Conservation (phyloP, 2,888 invertebrate genomes). For the Tridacna gigas region DNA sequence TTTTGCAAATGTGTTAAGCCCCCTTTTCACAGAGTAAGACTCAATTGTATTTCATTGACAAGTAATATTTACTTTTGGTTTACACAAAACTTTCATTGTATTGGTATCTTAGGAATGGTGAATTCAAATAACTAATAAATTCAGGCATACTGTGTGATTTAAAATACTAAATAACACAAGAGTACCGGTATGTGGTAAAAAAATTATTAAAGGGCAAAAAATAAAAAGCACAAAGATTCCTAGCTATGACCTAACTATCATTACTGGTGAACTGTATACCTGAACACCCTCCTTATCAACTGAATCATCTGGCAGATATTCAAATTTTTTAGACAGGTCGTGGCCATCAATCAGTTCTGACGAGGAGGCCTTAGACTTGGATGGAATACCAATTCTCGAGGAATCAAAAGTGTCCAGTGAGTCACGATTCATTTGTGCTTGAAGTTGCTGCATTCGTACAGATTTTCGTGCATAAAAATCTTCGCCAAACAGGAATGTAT, state of each 20-base stretch:
- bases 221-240: too few relatives aligned
- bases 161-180: too few relatives aligned
- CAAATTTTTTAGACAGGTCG: constrained; percentile 89
- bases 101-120: too few relatives aligned
- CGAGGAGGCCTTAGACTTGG: constrained; percentile 68
- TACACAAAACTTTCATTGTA: too few relatives aligned
- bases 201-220: too few relatives aligned
- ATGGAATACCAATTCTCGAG: constrained; percentile 63
- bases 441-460: constrained; percentile 72
- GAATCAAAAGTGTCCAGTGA: constrained; percentile 46
- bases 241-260: background rate
- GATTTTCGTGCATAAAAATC: constrained; percentile 78
- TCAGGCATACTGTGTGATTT: too few relatives aligned
- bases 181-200: too few relatives aligned
- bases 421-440: constrained; percentile 66
- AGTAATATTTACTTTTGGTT: too few relatives aligned
- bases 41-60: too few relatives aligned
- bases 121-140: too few relatives aligned
- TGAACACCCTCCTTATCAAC: constrained; percentile 38
- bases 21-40: too few relatives aligned
- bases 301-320: constrained; percentile 78
- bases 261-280: constrained; percentile 22
- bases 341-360: constrained; percentile 66
- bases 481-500: constrained; percentile 68
- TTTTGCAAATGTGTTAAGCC: too few relatives aligned